Evolutionary conservation across 2,113 vertebrate species (phyloP).

Genomic region (Acanthisitta chloris): DNA sequence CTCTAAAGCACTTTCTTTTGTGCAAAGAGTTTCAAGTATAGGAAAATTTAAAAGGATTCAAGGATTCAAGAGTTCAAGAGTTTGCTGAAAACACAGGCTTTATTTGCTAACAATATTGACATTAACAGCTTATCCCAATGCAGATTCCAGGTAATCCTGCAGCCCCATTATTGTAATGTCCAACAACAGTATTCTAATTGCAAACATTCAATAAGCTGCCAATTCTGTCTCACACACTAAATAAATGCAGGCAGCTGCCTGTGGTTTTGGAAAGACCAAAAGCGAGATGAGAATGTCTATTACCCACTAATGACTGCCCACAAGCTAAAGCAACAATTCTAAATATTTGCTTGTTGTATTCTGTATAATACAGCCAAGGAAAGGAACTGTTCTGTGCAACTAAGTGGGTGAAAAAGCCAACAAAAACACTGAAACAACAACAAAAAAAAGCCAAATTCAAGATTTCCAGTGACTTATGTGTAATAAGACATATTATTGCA

Average conservation of each 20-base stretch:
- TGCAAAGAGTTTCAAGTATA: neutral
- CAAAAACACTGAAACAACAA: fast-evolving
- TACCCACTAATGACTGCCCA: neutral
- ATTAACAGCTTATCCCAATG: neutral
- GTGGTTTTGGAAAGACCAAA: neutral
- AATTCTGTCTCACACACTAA: neutral
- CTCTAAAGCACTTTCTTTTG: neutral
- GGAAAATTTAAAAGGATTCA: neutral
- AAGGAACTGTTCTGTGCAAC: neutral
- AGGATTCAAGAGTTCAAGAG: neutral
- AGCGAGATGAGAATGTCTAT: neutral
- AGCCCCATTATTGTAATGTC: neutral
- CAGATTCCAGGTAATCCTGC: neutral
- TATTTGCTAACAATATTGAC: neutral
- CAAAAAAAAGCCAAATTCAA: neutral
- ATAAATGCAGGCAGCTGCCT: neutral
- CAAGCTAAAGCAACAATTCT: neutral
- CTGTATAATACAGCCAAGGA: neutral
- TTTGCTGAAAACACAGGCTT: neutral
- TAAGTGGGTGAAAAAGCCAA: neutral
- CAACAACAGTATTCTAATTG: neutral
- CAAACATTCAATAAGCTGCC: neutral
- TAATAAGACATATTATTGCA: neutral
- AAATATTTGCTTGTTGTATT: neutral
- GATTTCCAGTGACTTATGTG: neutral